Conservation (phyloP, 2,113 vertebrate genomes). For the Columba janthina region DNA sequence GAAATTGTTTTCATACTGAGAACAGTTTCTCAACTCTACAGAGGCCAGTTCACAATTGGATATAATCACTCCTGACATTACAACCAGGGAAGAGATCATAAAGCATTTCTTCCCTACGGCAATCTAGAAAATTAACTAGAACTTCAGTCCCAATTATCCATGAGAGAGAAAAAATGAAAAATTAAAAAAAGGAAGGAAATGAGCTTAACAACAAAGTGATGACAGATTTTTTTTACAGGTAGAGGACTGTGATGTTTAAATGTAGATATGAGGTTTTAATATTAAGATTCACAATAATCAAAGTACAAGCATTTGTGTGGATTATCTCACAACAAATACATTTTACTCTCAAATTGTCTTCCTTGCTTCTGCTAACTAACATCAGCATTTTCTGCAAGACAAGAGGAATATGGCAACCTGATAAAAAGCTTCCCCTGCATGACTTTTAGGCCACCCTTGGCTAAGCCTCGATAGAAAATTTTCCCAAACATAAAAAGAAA, state of each 20-base stretch:
- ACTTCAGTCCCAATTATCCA: background rate
- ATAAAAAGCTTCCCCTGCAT: background rate
- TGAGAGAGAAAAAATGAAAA: background rate
- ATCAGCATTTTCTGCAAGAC: background rate
- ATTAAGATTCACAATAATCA: background rate
- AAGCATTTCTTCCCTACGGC: background rate
- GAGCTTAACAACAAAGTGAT: background rate
- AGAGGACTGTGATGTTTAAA: background rate
- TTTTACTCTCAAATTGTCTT: background rate
- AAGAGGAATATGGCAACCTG: background rate
- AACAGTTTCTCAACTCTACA: background rate
- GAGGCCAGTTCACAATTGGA: background rate
- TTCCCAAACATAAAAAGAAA: background rate
- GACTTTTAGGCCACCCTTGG: background rate
- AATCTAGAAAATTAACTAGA: background rate
- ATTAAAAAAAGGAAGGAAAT: background rate
- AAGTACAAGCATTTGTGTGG: background rate
- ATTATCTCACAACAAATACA: background rate
- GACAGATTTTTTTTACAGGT: background rate
- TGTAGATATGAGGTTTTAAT: background rate
- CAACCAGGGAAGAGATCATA: background rate
- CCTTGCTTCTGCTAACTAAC: background rate
- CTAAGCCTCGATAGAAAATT: background rate
- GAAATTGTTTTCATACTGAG: background rate
- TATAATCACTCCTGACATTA: background rate